Base-by-base conservation (phyloP, 1,140 invertebrate species). In the Panagrolaimus sp. region DNA sequence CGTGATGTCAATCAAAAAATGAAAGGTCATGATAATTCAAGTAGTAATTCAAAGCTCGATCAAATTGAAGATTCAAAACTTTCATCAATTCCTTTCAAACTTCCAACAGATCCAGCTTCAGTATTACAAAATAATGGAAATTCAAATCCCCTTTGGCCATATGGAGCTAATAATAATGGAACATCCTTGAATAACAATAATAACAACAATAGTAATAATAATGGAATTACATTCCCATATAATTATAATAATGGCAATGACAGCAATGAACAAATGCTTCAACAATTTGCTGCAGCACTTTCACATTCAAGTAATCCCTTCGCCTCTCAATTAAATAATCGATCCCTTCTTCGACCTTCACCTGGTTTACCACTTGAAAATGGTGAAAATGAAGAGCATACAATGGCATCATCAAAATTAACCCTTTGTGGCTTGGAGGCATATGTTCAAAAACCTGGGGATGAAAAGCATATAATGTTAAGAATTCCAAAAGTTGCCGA, bases 1-100 rank as follows among this genome's bases (percentile, higher is more conserved):
- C 89, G 96, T 76, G 96, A 99, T 87, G 92, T 96, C 83, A 92
- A 95, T 86, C 90, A 91, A 78, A 98, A 94, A 89, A 89, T 93
- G 81, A 95, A 95, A 91, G 91, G 63, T 38, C 63, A 24, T 15
- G 52, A 58, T 76, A 64, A 21, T 21, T 21, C 71, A 72, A 32
- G n/a, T 24, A 1, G 1, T 14, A 63, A 63, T 44, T 4, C 14
- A 43, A 24, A 26, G 28, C n/a, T 63, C 1, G 4, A 24, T 44
- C 14, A 64, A 68, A 65, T 17, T 17, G 38, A n/a, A 21, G n/a
- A 44, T 26, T 17, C 44, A 32, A 26, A 12, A 26, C 43, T 32
- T 12, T 32, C 26, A 58, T 58, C 55, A 28, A 58, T 32, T 28
- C 14, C 55, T 26, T 32, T 32, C 32, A n/a, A 32, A 7, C 32